Conservation (phyloP, 35 echinoderm and acorn worm species). For the Chiridota heheva region DNA sequence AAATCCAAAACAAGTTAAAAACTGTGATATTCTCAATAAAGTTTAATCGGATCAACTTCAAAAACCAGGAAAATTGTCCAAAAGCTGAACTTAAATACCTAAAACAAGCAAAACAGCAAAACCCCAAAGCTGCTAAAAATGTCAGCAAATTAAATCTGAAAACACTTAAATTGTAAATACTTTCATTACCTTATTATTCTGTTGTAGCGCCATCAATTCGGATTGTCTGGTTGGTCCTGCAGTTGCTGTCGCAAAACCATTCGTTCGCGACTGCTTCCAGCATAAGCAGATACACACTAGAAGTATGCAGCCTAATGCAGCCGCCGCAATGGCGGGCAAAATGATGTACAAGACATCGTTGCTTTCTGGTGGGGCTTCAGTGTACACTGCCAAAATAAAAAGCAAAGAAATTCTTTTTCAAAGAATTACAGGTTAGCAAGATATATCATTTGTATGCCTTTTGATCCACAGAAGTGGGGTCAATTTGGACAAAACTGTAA, state of each 20-base stretch:
- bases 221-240: conserved; percentile 45
- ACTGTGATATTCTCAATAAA: too few relatives aligned
- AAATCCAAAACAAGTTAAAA: too few relatives aligned
- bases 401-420: neutral
- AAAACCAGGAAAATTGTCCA: too few relatives aligned
- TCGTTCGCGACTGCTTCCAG: conserved; percentile 58
- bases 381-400: conserved; percentile 31
- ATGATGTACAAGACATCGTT: conserved; percentile 75
- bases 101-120: conserved; percentile 30
- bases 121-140: conserved; percentile 12
- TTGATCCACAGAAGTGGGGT: too few relatives aligned
- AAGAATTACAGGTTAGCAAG: too few relatives aligned
- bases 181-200: conserved; percentile 40
- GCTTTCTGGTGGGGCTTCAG: neutral
- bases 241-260: neutral
- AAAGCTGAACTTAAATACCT: too few relatives aligned
- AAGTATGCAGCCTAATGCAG: conserved; percentile 49
- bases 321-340: conserved; percentile 68
- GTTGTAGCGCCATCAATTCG: conserved; percentile 72
- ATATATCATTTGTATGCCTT: too few relatives aligned
- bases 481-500: too few relatives aligned
- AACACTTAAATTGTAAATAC: conserved; percentile 1
- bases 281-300: conserved; percentile 81
- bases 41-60: too few relatives aligned
- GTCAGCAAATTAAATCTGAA: too few relatives aligned